These are phyloP conservation scores for Frieseomelitta varia DNA, from an alignment of 1,140 invertebrate genomes.

Conservation along the genomic window DNA sequence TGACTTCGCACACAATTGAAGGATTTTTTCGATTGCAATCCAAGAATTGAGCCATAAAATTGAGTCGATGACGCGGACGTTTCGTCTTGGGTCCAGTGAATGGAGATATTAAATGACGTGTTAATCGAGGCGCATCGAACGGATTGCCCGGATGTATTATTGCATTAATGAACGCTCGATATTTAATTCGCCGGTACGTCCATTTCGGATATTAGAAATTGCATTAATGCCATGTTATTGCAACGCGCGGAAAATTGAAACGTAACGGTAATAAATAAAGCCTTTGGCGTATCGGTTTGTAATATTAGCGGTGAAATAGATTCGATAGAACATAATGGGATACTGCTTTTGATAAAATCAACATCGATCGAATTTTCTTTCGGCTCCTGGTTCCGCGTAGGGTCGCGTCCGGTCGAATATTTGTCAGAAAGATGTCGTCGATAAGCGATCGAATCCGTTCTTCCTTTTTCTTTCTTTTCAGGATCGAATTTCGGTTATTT, in stretches of 20 bases:
- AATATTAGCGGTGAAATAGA: neutral
- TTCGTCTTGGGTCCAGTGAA: too few relatives aligned
- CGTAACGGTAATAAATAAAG: neutral
- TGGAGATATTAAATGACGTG: too few relatives aligned
- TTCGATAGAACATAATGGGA: neutral
- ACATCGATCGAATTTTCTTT: neutral
- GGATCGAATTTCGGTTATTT: constrained; percentile 2
- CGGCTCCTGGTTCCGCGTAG: neutral
- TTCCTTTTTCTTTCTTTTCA: neutral
- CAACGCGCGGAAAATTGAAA: neutral
- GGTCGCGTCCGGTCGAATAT: neutral
- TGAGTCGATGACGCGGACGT: too few relatives aligned
- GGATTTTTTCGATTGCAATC: too few relatives aligned
- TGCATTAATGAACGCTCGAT: neutral
- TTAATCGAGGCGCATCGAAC: neutral
- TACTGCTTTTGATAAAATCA: neutral
- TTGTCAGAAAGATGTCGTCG: neutral
- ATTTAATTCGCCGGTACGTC: constrained; percentile 1
- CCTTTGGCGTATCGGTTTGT: neutral
- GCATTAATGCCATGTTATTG: neutral
- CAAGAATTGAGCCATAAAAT: too few relatives aligned
- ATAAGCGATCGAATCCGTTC: neutral
- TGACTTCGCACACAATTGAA: too few relatives aligned
- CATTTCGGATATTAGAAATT: constrained; percentile 4
- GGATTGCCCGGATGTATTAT: neutral